phyloP scores from a whole-genome alignment of 2,113 vertebrate genomes.

The Ondatra zibethicus region DNA sequence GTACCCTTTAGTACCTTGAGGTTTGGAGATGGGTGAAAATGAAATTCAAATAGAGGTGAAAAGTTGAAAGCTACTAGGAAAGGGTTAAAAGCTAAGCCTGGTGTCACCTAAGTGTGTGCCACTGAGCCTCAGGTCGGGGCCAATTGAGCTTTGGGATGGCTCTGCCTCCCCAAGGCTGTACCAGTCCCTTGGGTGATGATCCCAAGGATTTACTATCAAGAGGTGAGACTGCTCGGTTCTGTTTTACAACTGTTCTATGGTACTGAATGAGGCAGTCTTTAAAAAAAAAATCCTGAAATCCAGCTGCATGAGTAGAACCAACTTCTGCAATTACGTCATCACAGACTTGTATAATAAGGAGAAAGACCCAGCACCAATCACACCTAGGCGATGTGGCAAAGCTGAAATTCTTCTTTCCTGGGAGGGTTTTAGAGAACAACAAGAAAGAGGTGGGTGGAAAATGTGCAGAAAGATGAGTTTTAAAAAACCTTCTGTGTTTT shows the following conservation, averaged over 20 bases:
- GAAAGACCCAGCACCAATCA: slow-evolving; percentile 2
- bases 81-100: slow-evolving; percentile 47
- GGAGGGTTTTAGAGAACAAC: slow-evolving; percentile 25
- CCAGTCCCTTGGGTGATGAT: slow-evolving; percentile 82
- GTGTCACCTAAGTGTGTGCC: slow-evolving; percentile 42
- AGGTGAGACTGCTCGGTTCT: slow-evolving; percentile 70
- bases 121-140: slow-evolving; percentile 73
- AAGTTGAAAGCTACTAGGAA: slow-evolving; percentile 55
- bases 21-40: background rate
- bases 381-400: slow-evolving; percentile 51
- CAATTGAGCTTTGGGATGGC: slow-evolving; percentile 74
- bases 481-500: slow-evolving; percentile 25
- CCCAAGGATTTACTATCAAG: slow-evolving; percentile 78
- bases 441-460: slow-evolving; percentile 9
- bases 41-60: slow-evolving; percentile 44
- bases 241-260: slow-evolving; percentile 65
- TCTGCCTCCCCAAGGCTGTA: slow-evolving; percentile 79
- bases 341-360: slow-evolving; percentile 64
- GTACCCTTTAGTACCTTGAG: background rate
- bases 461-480: background rate
- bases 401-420: slow-evolving; percentile 69
- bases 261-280: slow-evolving; percentile 40
- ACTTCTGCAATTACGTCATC: slow-evolving; percentile 73
- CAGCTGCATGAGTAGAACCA: slow-evolving; percentile 48
- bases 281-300: slow-evolving; percentile 8